Percentiles rank a stretch among this genome's conserved stretches.
Evolutionary conservation across 2,797 vertebrate species (phyloP).

Genomic region (Xiphophorus birchmanni): DNA sequence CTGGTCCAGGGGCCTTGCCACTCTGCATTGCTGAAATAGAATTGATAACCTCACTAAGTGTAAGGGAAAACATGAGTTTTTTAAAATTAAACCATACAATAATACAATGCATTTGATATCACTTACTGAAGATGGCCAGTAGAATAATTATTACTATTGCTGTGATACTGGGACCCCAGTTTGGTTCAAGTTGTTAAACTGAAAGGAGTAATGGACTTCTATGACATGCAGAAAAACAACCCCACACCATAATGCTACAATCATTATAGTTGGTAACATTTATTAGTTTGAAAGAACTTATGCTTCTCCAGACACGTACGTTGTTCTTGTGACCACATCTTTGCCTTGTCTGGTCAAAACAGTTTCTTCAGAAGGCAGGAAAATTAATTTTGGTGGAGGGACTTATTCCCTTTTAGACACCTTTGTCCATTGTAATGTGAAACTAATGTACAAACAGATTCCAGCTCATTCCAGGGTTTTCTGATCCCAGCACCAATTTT

Average conservation of each 20-base stretch:
- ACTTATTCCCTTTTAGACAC: neutral
- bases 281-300: no score
- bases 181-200: no score
- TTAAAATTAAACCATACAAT: neutral
- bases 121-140: neutral
- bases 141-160: neutral
- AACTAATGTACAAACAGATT: neutral
- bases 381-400: neutral
- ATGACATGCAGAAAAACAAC: no score
- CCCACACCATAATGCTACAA: no score
- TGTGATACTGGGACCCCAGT: no score
- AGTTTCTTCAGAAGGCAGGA: neutral
- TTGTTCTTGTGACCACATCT: no score
- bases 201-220: no score
- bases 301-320: no score
- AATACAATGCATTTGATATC: neutral
- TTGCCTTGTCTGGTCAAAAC: neutral
- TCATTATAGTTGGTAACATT: no score
- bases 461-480: neutral
- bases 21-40: no score
- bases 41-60: no score
- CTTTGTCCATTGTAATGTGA: neutral
- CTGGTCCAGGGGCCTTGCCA: no score
- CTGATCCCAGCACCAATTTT: neutral
- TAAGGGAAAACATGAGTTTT: neutral